A percentile compares a stretch with the other conserved stretches of the same genome.
Conservation (phyloP, 2,113 vertebrate species). For the Psephotus haematonotus region DNA sequence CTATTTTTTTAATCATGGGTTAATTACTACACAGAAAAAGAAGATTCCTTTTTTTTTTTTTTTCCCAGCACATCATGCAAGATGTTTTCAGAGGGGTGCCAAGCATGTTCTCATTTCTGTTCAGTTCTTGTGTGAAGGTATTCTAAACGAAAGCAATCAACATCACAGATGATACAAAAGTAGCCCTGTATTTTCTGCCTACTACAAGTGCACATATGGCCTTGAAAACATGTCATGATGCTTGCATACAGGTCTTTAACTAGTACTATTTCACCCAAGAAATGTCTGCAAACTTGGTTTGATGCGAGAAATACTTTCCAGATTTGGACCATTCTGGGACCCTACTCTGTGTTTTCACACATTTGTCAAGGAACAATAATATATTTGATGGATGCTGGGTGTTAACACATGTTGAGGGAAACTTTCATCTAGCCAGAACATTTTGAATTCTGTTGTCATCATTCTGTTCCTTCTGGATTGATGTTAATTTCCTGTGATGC, state of each 20-base stretch:
- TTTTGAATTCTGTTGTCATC: constrained; percentile 9
- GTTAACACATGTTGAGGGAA: not conserved
- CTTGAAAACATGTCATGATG: not conserved
- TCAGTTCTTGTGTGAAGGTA: not conserved
- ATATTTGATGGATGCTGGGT: not conserved
- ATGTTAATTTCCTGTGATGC: constrained; percentile 53
- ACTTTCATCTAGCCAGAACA: not conserved
- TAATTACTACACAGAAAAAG: not conserved
- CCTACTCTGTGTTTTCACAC: not conserved
- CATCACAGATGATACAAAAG: not conserved
- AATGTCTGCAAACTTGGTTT: not conserved
- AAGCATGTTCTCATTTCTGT: not conserved
- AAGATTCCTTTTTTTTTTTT: not conserved
- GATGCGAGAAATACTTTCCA: not conserved
- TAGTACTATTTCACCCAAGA: not conserved
- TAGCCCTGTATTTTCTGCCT: not conserved
- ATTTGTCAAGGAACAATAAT: not conserved
- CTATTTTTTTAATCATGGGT: not conserved
- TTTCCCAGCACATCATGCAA: not conserved
- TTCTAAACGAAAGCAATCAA: not conserved
- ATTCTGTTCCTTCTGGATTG: constrained; percentile 15
- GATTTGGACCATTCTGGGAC: not conserved
- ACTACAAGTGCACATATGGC: not conserved
- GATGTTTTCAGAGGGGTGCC: not conserved
- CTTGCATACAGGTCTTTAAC: not conserved